Conservation (phyloP, 2,888 invertebrate species). For the Acanthosepion lycidas region DNA sequence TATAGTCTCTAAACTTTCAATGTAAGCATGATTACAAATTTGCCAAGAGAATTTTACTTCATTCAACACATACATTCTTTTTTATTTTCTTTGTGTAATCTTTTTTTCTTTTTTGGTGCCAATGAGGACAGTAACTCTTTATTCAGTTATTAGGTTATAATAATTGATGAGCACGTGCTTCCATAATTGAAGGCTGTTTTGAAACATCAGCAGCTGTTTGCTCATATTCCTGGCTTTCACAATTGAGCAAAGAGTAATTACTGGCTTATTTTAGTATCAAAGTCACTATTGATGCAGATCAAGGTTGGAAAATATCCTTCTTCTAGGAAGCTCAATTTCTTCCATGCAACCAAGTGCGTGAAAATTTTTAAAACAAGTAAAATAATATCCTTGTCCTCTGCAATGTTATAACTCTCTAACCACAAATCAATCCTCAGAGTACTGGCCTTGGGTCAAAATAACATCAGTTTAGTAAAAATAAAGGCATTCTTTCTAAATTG, state of each 20-base stretch:
- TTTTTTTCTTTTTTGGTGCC: not conserved
- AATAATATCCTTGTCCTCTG: too few relatives aligned
- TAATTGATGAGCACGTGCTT: not conserved
- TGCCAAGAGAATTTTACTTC: not conserved
- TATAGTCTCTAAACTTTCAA: too few relatives aligned
- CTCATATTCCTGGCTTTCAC: not conserved
- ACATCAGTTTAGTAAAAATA: too few relatives aligned
- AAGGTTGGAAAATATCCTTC: not conserved
- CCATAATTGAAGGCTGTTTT: not conserved
- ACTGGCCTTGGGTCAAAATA: too few relatives aligned
- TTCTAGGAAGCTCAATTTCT: too few relatives aligned
- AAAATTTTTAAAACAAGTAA: too few relatives aligned
- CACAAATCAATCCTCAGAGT: too few relatives aligned
- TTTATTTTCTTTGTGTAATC: too few relatives aligned
- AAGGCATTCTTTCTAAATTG: too few relatives aligned
- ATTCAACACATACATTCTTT: not conserved
- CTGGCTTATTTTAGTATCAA: not conserved
- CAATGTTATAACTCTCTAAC: too few relatives aligned
- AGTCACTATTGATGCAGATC: not conserved
- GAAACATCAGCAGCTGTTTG: not conserved
- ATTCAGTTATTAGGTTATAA: not conserved
- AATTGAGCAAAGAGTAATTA: not conserved
- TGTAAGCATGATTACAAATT: not conserved
- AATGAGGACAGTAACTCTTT: not conserved
- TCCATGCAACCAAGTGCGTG: too few relatives aligned